These are phyloP conservation scores for Pavo muticus DNA, from an alignment of 2,113 vertebrate species.

Conservation along the genomic window DNA sequence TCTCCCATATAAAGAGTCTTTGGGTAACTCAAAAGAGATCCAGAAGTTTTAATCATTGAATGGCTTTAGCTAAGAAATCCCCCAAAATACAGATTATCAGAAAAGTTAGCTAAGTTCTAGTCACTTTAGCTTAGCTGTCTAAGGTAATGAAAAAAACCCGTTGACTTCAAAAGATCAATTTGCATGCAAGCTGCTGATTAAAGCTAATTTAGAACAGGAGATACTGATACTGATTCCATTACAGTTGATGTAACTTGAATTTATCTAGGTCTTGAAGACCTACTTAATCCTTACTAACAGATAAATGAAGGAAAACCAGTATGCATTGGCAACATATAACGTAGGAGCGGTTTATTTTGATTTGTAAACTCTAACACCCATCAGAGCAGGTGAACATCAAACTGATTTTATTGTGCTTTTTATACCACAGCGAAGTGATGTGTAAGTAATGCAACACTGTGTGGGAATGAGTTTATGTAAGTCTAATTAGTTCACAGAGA, in stretches of 20 bases:
- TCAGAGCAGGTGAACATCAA: constrained; percentile 9
- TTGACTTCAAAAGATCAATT: neutral
- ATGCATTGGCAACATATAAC: neutral
- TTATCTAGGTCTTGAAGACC: neutral
- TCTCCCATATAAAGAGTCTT: neutral
- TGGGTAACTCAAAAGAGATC: neutral
- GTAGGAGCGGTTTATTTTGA: neutral
- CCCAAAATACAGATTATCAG: neutral
- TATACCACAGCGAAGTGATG: neutral
- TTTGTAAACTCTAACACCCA: neutral
- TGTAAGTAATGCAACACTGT: neutral
- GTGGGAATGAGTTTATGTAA: constrained; percentile 26
- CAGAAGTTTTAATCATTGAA: neutral
- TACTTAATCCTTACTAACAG: neutral
- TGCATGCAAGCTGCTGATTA: neutral
- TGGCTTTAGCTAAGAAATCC: neutral
- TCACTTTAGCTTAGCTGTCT: neutral
- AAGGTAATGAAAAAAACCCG: neutral
- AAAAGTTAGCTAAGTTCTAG: neutral
- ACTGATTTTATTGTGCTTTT: constrained; percentile 8
- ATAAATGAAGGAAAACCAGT: neutral
- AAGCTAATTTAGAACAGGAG: neutral
- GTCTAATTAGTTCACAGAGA: neutral
- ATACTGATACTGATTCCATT: neutral
- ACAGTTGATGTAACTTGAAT: neutral